A percentile compares a stretch with the other conserved stretches of the same genome.
These are phyloP conservation scores for Spinus olivaceus DNA, from an alignment of 2,797 vertebrate genomes.

Conservation along the genomic window DNA sequence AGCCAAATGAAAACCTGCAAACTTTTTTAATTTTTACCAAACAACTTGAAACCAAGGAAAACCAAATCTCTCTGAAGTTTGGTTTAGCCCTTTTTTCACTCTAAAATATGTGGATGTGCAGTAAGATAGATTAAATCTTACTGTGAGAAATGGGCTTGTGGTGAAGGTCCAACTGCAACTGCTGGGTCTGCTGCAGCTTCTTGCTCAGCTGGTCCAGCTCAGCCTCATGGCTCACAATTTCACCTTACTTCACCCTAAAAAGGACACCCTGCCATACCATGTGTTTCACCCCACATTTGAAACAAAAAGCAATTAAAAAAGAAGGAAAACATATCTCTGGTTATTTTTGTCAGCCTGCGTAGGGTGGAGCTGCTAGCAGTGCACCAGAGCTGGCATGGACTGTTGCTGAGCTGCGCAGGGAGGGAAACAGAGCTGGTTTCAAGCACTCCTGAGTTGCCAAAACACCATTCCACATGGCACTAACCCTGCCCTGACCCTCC, in stretches of 20 bases:
- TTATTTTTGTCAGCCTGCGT: not conserved
- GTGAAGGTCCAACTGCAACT: rapidly evolving
- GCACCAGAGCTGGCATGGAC: rapidly evolving
- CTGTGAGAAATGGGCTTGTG: rapidly evolving
- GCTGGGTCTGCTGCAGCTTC: not conserved
- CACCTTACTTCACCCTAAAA: not conserved
- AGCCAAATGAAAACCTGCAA: not conserved
- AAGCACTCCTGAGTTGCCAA: not conserved
- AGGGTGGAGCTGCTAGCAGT: not conserved
- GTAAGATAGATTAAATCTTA: not conserved
- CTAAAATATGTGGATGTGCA: not conserved
- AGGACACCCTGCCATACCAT: not conserved
- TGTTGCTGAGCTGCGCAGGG: not conserved
- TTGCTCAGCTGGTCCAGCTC: not conserved
- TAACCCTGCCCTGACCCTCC: not conserved
- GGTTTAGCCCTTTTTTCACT: not conserved
- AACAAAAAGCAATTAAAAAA: not conserved
- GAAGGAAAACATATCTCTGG: not conserved
- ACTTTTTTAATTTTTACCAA: not conserved
- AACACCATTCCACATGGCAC: not conserved
- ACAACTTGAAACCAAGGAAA: not conserved
- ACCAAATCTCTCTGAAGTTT: not conserved
- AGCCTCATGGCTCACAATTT: not conserved
- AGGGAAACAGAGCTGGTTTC: not conserved
- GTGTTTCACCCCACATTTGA: not conserved